A percentile compares a stretch with the other conserved stretches of the same genome.
These are phyloP conservation scores for Coenonympha glycerion DNA, from an alignment of 2,888 invertebrate genomes.

Conservation along the genomic window DNA sequence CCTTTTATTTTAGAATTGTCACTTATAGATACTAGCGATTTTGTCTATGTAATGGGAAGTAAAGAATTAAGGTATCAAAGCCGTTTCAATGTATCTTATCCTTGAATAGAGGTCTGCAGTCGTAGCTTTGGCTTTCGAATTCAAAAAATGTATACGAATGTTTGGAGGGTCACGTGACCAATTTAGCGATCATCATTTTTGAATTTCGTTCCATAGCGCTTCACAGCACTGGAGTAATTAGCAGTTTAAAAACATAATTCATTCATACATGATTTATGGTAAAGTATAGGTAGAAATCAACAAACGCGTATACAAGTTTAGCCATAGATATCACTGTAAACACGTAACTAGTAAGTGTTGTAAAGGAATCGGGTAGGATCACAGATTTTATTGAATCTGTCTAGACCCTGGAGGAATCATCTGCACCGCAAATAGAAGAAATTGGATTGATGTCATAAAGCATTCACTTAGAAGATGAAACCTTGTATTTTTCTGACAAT, in stretches of 20 bases:
- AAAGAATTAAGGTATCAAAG: too few relatives aligned
- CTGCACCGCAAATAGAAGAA: not conserved
- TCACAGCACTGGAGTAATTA: not conserved
- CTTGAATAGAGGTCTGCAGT: too few relatives aligned
- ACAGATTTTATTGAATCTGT: conserved; percentile 2
- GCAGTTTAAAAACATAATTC: too few relatives aligned
- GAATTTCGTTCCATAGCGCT: not conserved
- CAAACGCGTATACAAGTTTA: too few relatives aligned
- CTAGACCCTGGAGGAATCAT: not conserved
- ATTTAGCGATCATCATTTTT: not conserved
- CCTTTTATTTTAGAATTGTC: not conserved
- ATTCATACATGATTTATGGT: too few relatives aligned
- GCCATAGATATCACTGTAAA: too few relatives aligned
- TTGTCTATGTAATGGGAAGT: too few relatives aligned
- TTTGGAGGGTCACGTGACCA: not conserved
- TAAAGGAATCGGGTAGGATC: not conserved
- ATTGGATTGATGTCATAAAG: not conserved
- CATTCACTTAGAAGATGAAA: not conserved
- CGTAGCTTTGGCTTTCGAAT: too few relatives aligned
- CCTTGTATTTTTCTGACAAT: not conserved
- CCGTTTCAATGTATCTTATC: too few relatives aligned
- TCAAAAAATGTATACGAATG: too few relatives aligned
- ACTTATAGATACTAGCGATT: not conserved
- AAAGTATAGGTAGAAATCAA: too few relatives aligned
- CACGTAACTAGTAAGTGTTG: not conserved